Base-by-base conservation (phyloP, 2,888 invertebrate genomes). In the Platycheirus albimanus region DNA sequence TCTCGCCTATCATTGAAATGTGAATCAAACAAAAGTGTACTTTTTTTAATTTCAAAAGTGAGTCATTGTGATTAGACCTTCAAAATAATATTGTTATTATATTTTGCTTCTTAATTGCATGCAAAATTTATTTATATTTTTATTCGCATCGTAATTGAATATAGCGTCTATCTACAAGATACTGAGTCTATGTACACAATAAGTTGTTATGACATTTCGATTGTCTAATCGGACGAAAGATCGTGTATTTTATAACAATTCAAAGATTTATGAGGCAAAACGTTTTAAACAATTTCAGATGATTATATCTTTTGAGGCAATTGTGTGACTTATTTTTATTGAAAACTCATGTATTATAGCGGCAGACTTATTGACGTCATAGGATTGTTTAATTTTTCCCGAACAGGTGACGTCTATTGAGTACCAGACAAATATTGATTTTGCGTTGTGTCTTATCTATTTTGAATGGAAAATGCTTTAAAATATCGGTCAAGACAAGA, bases 251-350 rank as follows among this genome's bases (percentile, higher is more conserved):
- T 33, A 30, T 33, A 52, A 33, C 30, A 52, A 52, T 11, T 33
- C 52, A 52, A n/a, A 52, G 52, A 38, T 49, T 58, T 61, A 38
- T 51, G 36, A 49, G 58, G 49, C 19, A 36, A 54, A 51, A 20
- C 10, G 17, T 24, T 5, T 58, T 24, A 38, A 17, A 47, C 33
- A 49, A 1, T 17, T 17, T 15, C 8, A n/a, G n/a, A n/a, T n/a
- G n/a, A n/a, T n/a, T n/a, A n/a, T n/a, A n/a, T n/a, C n/a, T n/a
- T 38, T n/a, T 19, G 6, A 54, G 17, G 54, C 43, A 67, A 45
- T 30, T 15, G 15, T 24, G 19, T 38, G 19, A 64, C 24, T 38
- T 24, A 4, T 13, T 52, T 15, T 17, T 52, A 33, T 52, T 30
- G 17, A 17, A 51, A 41, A 51, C 24, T 36, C 3, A 43, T 19